Percentiles rank a stretch among this genome's conserved stretches.
Evolutionary conservation across 1,140 invertebrate genomes (phyloP).

Genomic region (Lithobius niger): DNA sequence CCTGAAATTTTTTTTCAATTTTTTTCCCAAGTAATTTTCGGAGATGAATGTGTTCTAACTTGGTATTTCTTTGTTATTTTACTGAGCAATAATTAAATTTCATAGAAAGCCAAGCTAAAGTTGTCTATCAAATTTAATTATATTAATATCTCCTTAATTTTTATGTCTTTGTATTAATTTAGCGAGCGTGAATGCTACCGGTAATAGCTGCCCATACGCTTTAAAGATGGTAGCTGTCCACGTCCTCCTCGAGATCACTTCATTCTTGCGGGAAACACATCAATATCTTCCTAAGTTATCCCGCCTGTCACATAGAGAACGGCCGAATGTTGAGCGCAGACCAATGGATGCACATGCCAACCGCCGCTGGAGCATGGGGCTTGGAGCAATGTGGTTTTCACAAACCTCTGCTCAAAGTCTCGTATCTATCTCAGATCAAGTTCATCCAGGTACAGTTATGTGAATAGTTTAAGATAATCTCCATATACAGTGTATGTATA

Average conservation of each 20-base stretch:
- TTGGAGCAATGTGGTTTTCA: conserved; percentile 81
- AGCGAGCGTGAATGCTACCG: conserved; percentile 74
- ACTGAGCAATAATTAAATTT: background rate
- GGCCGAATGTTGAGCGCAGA: conserved; percentile 25
- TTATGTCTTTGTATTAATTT: conserved; percentile 25
- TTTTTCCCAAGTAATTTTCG: background rate
- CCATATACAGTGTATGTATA: no score
- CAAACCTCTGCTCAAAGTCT: conserved; percentile 81
- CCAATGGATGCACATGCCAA: conserved; percentile 42
- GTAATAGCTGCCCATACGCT: conserved; percentile 77
- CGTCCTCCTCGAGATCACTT: conserved; percentile 88
- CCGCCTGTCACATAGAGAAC: conserved; percentile 17
- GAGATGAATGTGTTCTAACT: background rate
- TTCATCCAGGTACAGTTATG: conserved; percentile 33
- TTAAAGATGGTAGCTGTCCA: conserved; percentile 84
- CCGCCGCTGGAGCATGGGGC: conserved; percentile 76
- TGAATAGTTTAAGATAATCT: no score
- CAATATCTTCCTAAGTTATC: conserved; percentile 38
- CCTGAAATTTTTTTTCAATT: background rate
- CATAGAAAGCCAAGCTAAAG: background rate
- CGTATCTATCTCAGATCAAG: conserved; percentile 71
- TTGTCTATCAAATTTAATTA: background rate
- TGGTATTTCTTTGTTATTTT: background rate
- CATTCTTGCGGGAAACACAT: conserved; percentile 92
- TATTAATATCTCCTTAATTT: background rate